A percentile compares a stretch with the other conserved stretches of the same genome.
Conservation (phyloP, 2,888 invertebrate genomes). For the Pandemis corylana region DNA sequence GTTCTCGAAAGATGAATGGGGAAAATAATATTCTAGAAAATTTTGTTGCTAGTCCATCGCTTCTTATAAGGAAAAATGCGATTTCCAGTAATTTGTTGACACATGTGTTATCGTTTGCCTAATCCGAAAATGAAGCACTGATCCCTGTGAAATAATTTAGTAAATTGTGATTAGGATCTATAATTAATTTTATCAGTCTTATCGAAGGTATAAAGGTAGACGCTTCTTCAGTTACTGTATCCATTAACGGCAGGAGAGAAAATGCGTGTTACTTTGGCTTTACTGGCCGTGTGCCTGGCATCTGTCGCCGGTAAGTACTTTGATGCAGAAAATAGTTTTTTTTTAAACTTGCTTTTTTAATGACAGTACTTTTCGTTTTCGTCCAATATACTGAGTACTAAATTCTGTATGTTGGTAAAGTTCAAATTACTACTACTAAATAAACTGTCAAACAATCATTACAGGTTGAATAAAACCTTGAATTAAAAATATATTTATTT, state of each 20-base stretch:
- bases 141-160: conserved; percentile 2
- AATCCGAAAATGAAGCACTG: conserved; percentile 4
- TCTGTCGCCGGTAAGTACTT: conserved; percentile 32
- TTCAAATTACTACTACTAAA: too few relatives aligned
- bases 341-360: too few relatives aligned
- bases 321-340: too few relatives aligned
- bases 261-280: conserved; percentile 41
- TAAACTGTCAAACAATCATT: too few relatives aligned
- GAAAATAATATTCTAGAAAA: not conserved
- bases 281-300: conserved; percentile 29
- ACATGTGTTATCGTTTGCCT: conserved; percentile 15
- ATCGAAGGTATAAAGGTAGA: conserved; percentile 27
- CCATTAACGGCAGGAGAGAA: conserved; percentile 18
- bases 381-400: too few relatives aligned
- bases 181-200: conserved; percentile 29
- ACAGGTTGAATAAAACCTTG: too few relatives aligned
- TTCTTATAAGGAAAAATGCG: not conserved
- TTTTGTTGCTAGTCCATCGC: not conserved
- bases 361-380: too few relatives aligned
- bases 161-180: conserved; percentile 18
- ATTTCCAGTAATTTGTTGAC: conserved; percentile 15
- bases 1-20: not conserved
- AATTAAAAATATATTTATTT: too few relatives aligned
- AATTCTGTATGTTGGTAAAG: too few relatives aligned
- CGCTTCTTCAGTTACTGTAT: conserved; percentile 8